Conservation (phyloP, 2,113 vertebrate genomes). For the Mormyrus iriodes region DNA sequence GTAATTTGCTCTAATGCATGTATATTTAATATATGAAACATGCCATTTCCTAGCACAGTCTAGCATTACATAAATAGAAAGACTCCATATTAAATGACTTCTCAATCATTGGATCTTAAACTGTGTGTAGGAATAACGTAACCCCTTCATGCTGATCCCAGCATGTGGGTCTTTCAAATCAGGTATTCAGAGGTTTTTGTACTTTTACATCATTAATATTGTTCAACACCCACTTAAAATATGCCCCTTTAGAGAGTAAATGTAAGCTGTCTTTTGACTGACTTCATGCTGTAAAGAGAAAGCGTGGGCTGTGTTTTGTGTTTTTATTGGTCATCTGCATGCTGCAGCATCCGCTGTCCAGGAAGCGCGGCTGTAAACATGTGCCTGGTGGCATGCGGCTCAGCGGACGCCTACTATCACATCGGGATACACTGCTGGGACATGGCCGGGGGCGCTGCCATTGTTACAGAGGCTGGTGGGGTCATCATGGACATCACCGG, state of each 20-base stretch:
- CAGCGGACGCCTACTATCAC: constrained; percentile 87
- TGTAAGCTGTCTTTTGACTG: background rate
- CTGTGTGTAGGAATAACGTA: background rate
- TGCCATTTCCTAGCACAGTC: background rate
- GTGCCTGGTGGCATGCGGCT: constrained; percentile 85
- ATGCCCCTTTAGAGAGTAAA: background rate
- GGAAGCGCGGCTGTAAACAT: constrained; percentile 91
- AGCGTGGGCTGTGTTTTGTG: background rate
- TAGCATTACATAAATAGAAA: background rate
- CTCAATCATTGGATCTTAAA: background rate
- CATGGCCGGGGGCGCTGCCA: constrained; percentile 84
- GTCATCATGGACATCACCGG: constrained; percentile 81
- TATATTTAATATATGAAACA: background rate
- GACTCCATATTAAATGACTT: background rate
- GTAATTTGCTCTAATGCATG: background rate
- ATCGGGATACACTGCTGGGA: constrained; percentile 97
- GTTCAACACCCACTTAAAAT: background rate
- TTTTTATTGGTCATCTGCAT: background rate
- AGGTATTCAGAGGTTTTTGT: background rate
- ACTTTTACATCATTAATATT: background rate
- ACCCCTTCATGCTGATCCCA: background rate
- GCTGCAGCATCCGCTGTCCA: constrained; percentile 73
- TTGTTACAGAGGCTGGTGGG: constrained; percentile 82
- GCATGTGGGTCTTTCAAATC: background rate
- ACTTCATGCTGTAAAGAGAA: background rate